Percentiles rank a stretch among this genome's conserved stretches.
phyloP scores from a whole-genome alignment of 2,888 invertebrate genomes.

The Tholera decimalis region DNA sequence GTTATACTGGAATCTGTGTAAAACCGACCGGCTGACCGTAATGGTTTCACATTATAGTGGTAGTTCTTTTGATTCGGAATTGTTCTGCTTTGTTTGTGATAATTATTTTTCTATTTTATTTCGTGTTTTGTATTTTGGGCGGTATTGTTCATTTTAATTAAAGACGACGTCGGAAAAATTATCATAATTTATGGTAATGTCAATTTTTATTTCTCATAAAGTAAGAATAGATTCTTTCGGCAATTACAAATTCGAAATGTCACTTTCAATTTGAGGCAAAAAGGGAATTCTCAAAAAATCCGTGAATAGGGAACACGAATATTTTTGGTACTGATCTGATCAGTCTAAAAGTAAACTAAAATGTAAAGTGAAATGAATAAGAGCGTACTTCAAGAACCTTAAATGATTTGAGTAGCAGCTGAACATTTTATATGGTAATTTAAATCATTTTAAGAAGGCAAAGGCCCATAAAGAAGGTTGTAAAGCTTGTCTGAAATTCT shows the following conservation, averaged over 20 bases:
- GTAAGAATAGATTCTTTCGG: constrained; percentile 2
- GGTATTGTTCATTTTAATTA: constrained; percentile 24
- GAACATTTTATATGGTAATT: constrained; percentile 77
- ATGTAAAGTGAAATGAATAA: constrained; percentile 20
- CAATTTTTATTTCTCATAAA: constrained; percentile 15
- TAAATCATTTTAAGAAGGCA: constrained; percentile 67
- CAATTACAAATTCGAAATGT: constrained; percentile 28
- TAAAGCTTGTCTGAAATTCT: constrained; percentile 57
- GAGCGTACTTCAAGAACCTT: constrained; percentile 58
- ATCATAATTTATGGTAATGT: constrained; percentile 49
- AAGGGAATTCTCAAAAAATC: not conserved
- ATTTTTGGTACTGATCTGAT: not conserved
- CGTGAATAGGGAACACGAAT: not conserved
- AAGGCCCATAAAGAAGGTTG: constrained; percentile 66
- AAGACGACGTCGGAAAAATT: constrained; percentile 30
- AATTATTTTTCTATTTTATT: constrained; percentile 40
- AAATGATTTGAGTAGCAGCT: constrained; percentile 67
- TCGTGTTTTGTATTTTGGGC: constrained; percentile 15
- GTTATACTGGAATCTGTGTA: constrained; percentile 36
- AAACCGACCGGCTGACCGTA: constrained; percentile 51
- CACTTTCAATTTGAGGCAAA: constrained; percentile 23
- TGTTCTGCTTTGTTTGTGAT: constrained; percentile 37
- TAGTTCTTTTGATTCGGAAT: constrained; percentile 44
- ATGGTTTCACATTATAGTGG: constrained; percentile 55
- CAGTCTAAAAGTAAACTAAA: constrained; percentile 8